phyloP scores from a whole-genome alignment of 2,113 vertebrate species.

The Willisornis vidua region DNA sequence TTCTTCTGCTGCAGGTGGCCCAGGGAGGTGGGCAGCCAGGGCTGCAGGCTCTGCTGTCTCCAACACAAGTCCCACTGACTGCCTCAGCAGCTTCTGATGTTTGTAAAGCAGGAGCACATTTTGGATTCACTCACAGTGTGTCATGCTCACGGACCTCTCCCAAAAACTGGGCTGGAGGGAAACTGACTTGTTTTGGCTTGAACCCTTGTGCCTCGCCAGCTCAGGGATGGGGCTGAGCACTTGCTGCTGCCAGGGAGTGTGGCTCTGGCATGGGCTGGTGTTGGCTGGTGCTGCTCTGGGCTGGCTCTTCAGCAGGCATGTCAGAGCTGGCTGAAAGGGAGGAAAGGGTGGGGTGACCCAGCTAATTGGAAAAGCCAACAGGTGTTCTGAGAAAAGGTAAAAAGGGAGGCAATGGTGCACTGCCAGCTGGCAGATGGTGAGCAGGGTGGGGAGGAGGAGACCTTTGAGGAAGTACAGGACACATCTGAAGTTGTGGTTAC shows the following conservation, averaged over 20 bases:
- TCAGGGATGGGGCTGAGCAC: fast-evolving
- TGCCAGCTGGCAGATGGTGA: not conserved
- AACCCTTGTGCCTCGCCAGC: not conserved
- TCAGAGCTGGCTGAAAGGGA: not conserved
- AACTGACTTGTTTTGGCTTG: not conserved
- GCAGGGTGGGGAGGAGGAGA: not conserved
- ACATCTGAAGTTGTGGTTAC: not conserved
- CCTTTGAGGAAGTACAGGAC: not conserved
- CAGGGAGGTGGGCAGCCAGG: fast-evolving
- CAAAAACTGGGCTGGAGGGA: not conserved
- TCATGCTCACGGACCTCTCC: not conserved
- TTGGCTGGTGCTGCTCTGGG: not conserved
- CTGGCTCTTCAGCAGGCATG: not conserved
- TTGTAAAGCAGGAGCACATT: not conserved
- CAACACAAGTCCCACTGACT: fast-evolving
- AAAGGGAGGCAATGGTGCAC: not conserved
- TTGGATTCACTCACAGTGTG: not conserved
- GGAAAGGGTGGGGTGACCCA: not conserved
- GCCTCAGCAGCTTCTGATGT: not conserved
- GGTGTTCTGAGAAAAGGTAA: not conserved
- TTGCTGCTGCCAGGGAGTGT: fast-evolving
- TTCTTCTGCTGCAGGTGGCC: fast-evolving
- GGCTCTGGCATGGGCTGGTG: not conserved
- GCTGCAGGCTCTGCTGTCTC: not conserved
- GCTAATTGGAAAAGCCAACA: not conserved